These are phyloP conservation scores for Benitochromis conjunctus DNA, from an alignment of 2,113 vertebrate genomes.

Conservation along the genomic window DNA sequence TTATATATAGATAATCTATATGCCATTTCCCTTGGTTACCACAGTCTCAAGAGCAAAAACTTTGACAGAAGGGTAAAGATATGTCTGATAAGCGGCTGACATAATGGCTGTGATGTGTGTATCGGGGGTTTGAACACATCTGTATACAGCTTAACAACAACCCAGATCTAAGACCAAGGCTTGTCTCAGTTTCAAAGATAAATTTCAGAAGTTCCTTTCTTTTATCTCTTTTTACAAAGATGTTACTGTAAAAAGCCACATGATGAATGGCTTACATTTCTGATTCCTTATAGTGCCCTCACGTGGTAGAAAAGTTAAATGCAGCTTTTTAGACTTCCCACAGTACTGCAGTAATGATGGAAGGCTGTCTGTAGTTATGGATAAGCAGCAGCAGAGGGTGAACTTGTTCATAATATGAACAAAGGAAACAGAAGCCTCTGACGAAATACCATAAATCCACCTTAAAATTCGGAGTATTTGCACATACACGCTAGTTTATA, in stretches of 20 bases:
- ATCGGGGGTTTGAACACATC: background rate
- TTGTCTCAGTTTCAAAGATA: background rate
- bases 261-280: background rate
- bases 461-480: background rate
- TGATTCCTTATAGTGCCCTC: background rate
- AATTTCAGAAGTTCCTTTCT: background rate
- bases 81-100: background rate
- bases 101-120: background rate
- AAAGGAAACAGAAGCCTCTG: background rate
- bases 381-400: conserved; percentile 6
- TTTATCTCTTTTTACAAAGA: background rate
- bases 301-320: background rate
- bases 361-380: background rate
- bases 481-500: background rate
- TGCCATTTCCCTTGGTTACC: background rate
- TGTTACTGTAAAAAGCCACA: background rate
- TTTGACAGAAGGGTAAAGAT: conserved; percentile 27
- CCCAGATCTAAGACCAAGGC: background rate
- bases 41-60: conserved; percentile 21
- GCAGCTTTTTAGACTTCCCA: background rate
- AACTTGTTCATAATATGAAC: background rate
- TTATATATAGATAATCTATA: conserved; percentile 43
- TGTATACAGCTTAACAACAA: background rate
- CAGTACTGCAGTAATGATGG: background rate
- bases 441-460: background rate